Evolutionary conservation across 2,888 invertebrate genomes (phyloP).

Genomic region (Cheilosia vernalis): DNA sequence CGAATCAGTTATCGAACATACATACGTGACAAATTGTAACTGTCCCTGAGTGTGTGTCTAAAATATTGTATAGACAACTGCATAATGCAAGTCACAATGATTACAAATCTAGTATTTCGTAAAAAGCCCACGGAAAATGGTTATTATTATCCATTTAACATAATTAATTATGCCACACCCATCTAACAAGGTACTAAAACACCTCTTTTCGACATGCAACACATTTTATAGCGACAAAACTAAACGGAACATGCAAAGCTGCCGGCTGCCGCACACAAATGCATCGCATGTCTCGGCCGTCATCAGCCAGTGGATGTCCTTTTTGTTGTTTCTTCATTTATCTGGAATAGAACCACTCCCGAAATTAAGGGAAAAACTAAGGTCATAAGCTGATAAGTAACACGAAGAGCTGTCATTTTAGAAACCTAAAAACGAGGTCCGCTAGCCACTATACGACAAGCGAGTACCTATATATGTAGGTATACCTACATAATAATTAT

Average conservation of each 20-base stretch:
- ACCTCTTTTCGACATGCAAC: slow-evolving; percentile 58
- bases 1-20: too few species aligned
- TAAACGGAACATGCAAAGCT: slow-evolving; percentile 54
- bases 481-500: neutral
- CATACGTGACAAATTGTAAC: too few species aligned
- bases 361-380: slow-evolving; percentile 14
- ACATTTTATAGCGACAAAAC: slow-evolving; percentile 59
- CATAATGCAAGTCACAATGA: neutral
- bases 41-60: too few species aligned
- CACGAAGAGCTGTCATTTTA: slow-evolving; percentile 33
- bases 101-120: slow-evolving; percentile 24
- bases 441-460: slow-evolving; percentile 1
- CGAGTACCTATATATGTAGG: too few species aligned
- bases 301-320: slow-evolving; percentile 18
- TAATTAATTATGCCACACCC: slow-evolving; percentile 52
- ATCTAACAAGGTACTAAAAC: slow-evolving; percentile 45
- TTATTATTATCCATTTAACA: slow-evolving; percentile 51
- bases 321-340: slow-evolving; percentile 16
- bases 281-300: slow-evolving; percentile 58
- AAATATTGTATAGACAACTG: neutral
- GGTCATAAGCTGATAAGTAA: slow-evolving; percentile 28
- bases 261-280: neutral
- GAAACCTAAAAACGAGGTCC: neutral
- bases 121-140: slow-evolving; percentile 14
- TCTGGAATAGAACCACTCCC: slow-evolving; percentile 42